Evolutionary conservation across 1,140 invertebrate species (phyloP).

Genomic region (Drosophila burlai): DNA sequence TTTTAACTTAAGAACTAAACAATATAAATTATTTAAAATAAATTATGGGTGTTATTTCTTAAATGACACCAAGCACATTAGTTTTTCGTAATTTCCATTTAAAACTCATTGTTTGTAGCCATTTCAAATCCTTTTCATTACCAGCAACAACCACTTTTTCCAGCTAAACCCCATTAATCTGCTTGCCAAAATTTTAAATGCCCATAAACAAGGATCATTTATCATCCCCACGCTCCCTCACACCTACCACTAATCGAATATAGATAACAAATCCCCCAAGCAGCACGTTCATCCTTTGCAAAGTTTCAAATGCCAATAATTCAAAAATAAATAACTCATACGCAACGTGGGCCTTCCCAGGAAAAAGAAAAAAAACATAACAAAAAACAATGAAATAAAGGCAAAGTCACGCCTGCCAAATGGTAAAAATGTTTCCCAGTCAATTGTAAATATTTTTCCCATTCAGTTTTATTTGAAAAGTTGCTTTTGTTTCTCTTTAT

Average conservation of each 20-base stretch:
- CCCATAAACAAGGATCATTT: constrained; percentile 33
- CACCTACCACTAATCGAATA: constrained; percentile 29
- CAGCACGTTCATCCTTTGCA: constrained; percentile 31
- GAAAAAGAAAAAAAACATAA: neutral
- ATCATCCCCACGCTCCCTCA: constrained; percentile 10
- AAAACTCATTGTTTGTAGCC: neutral
- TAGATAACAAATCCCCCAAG: constrained; percentile 39
- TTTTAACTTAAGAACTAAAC: neutral
- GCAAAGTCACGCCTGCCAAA: constrained; percentile 74
- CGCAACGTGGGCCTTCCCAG: constrained; percentile 43
- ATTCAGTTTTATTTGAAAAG: constrained; percentile 83
- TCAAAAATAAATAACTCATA: constrained; percentile 83
- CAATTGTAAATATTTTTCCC: constrained; percentile 81
- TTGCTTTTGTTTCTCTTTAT: constrained; percentile 34
- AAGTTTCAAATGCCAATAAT: constrained; percentile 73
- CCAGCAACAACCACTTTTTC: neutral
- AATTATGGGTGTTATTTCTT: neutral
- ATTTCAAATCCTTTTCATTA: neutral
- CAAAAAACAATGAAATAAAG: constrained; percentile 55
- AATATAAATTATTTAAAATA: no score
- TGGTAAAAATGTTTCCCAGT: constrained; percentile 39
- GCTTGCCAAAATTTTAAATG: constrained; percentile 37
- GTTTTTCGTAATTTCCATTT: neutral
- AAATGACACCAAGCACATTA: neutral
- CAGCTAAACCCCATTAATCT: constrained; percentile 28